Evolutionary conservation across 1,140 invertebrate species (phyloP).

Genomic region (Conus betulinus): DNA sequence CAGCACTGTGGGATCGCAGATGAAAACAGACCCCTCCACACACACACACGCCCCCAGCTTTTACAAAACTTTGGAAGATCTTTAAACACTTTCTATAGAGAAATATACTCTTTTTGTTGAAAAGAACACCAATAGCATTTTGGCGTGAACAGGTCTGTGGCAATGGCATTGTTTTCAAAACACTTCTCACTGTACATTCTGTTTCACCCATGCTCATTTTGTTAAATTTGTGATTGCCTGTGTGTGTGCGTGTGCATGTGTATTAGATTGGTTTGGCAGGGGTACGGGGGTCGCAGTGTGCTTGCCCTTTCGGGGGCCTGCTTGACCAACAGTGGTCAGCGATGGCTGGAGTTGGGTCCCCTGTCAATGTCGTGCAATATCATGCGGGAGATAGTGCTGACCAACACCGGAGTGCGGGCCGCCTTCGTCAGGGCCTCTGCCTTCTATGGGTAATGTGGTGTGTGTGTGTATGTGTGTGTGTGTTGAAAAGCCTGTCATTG

Average conservation of each 20-base stretch:
- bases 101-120: no score
- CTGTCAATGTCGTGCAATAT: constrained; percentile 37
- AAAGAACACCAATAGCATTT: no score
- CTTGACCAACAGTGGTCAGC: constrained; percentile 37
- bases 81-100: no score
- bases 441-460: constrained; percentile 49
- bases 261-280: constrained; percentile 53
- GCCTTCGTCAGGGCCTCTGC: constrained; percentile 51
- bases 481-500: not conserved
- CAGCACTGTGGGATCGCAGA: no score
- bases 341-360: constrained; percentile 45
- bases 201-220: no score
- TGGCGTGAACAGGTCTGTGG: no score
- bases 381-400: constrained; percentile 45
- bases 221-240: no score
- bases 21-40: no score
- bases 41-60: no score
- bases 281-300: constrained; percentile 53
- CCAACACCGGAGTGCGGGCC: constrained; percentile 50
- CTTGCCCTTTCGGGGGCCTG: constrained; percentile 46
- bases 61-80: no score
- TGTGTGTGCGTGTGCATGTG: not conserved
- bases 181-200: no score
- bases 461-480: not conserved
- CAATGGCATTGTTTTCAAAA: no score